Evolutionary conservation across 2,113 vertebrate genomes (phyloP).

Genomic region (Mesoclemmys tuberculata): DNA sequence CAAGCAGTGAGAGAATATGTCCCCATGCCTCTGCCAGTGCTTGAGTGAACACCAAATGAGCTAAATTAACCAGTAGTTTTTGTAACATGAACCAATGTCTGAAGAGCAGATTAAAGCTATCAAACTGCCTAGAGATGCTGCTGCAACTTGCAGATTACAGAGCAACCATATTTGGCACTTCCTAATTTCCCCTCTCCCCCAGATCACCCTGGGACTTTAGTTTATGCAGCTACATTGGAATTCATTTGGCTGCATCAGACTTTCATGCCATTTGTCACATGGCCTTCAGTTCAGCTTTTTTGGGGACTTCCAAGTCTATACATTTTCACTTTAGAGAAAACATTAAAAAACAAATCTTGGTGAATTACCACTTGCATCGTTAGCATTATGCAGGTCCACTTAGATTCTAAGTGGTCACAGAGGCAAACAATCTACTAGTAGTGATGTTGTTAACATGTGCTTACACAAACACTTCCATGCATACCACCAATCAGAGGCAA

Average conservation of each 20-base stretch:
- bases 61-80: neutral
- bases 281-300: neutral
- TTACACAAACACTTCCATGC: neutral
- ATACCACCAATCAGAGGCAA: neutral
- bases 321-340: neutral
- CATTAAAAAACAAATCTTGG: neutral
- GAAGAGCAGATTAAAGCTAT: neutral
- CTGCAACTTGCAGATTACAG: neutral
- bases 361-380: neutral
- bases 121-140: neutral
- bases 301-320: neutral
- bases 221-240: neutral
- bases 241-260: neutral
- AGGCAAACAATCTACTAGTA: neutral
- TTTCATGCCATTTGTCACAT: neutral
- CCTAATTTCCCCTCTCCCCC: neutral
- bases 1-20: neutral
- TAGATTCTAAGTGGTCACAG: neutral
- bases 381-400: rapidly evolving
- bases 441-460: neutral
- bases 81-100: neutral
- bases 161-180: neutral
- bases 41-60: neutral
- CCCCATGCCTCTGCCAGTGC: neutral
- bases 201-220: neutral